These are phyloP conservation scores for Pedionomus torquatus DNA, from an alignment of 2,113 vertebrate genomes.

Conservation along the genomic window DNA sequence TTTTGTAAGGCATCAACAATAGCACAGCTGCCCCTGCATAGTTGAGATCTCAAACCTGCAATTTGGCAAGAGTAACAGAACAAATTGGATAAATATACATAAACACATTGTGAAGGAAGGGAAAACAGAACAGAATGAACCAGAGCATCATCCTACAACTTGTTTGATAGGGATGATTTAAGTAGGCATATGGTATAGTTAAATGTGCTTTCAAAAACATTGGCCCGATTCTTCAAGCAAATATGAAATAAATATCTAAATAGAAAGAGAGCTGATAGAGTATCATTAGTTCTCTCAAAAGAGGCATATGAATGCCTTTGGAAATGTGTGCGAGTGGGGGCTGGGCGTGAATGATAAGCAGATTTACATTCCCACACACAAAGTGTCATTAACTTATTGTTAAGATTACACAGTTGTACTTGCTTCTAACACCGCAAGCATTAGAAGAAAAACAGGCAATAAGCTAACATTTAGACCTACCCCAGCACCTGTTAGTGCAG, in stretches of 20 bases:
- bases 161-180: constrained; percentile 78
- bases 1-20: constrained; percentile 62
- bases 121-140: constrained; percentile 78
- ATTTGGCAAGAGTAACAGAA: constrained; percentile 75
- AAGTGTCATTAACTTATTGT: not conserved
- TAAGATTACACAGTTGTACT: not conserved
- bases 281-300: constrained; percentile 26
- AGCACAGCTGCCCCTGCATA: constrained; percentile 74
- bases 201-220: constrained; percentile 80
- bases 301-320: constrained; percentile 12
- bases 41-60: constrained; percentile 77
- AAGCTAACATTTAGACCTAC: not conserved
- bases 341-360: not conserved
- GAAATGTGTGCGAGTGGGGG: not conserved
- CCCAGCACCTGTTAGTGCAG: not conserved
- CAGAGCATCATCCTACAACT: constrained; percentile 74
- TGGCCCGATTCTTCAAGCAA: constrained; percentile 75
- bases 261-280: constrained; percentile 37
- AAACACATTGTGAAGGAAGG: constrained; percentile 76
- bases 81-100: constrained; percentile 78
- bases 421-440: not conserved
- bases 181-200: constrained; percentile 82
- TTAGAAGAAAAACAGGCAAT: not conserved
- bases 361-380: not conserved
- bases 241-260: constrained; percentile 70